Evolutionary conservation across 1,140 invertebrate genomes (phyloP), one percentile per base, ranked within the genome.

Genomic region (Cardiocondyla obscurior): DNA sequence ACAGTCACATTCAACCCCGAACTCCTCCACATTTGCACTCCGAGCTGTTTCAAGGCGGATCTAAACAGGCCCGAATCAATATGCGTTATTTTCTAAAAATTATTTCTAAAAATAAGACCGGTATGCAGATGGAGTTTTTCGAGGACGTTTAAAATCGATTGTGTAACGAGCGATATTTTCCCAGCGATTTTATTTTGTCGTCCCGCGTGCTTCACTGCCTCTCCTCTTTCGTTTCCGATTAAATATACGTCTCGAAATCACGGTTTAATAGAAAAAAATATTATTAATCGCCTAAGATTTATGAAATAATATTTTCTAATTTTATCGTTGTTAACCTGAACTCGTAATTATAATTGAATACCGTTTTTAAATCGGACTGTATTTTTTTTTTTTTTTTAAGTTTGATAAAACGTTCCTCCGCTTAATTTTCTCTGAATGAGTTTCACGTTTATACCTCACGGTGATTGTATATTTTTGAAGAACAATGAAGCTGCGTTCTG

Each of bases 351-450:
- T 14, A 67, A 79, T 30, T 19, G 42, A 79, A 67, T 39, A 19
- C 7, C 53, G 5, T 3, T 12, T 79, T 51, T 42, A 33, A 12
- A 79, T n/a, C 16, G 19, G n/a, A n/a, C 14, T 53, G 42, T 36
- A n/a, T 39, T 25, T 12, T 55, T 77, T 30, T 6, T 39, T 53
- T 12, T 36, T 79, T 67, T 69, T 19, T 51, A 14, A 5, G 4
- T 42, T 53, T 44, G 30, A 69, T 69, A 69, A 79, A 19, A 64
- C 46, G 46, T 4, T 53, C 14, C 25, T 16, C 53, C 74, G 46
- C 22, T 67, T 79, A 67, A 79, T 79, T 79, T 79, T 46, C 16
- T 25, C 8, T 22, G 67, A 85, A 76, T 86, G 77, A 88, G 58
- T 19, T n/a, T 22, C 39, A 65, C 73, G 46, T 19, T 79, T 12